These are phyloP conservation scores for Lucilia sericata DNA, from an alignment of 1,140 invertebrate genomes.

Conservation along the genomic window DNA sequence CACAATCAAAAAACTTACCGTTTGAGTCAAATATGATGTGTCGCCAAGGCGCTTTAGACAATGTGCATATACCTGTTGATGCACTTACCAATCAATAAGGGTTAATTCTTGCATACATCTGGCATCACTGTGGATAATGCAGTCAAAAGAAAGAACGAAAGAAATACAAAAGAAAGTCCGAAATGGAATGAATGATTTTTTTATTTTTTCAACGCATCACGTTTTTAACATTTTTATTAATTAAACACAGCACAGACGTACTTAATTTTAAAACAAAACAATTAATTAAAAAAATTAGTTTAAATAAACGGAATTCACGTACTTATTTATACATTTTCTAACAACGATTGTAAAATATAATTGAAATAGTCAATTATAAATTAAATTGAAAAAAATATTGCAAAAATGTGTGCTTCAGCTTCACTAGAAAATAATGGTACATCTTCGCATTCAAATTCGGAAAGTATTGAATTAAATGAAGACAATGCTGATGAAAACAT, in stretches of 20 bases:
- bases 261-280: conserved; percentile 28
- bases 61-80: conserved; percentile 8
- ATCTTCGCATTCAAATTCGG: conserved; percentile 11
- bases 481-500: conserved; percentile 8
- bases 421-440: not conserved
- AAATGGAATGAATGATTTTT: not conserved
- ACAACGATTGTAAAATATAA: not conserved
- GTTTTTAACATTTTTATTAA: conserved; percentile 30
- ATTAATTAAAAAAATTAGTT: not conserved
- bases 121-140: not conserved
- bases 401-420: conserved; percentile 26
- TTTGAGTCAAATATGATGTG: too few relatives aligned
- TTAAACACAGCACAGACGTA: conserved; percentile 34
- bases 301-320: not conserved
- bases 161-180: not conserved
- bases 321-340: not conserved
- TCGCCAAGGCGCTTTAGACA: too few relatives aligned
- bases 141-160: not conserved
- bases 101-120: not conserved
- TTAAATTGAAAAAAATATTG: not conserved
- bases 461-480: not conserved
- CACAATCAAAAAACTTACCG: too few relatives aligned
- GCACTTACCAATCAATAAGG: not conserved
- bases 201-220: conserved; percentile 14
- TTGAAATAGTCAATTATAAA: not conserved